A percentile compares a stretch with the other conserved stretches of the same genome.
phyloP scores from a whole-genome alignment of 2,888 invertebrate genomes.

The Drosophila emarginata region DNA sequence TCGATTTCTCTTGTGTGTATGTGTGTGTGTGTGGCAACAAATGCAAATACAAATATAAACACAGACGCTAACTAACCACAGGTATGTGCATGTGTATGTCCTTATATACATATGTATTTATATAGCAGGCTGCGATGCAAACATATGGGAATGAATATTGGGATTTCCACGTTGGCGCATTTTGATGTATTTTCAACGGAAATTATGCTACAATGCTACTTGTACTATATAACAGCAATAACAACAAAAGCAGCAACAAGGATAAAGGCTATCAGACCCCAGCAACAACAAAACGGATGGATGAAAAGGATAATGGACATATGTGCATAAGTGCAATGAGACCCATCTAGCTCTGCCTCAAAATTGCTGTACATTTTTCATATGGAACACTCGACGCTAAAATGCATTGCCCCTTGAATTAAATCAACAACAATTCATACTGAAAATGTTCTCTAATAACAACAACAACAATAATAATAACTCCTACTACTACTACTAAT shows the following conservation, averaged over 20 bases:
- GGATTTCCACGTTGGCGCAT: slow-evolving; percentile 58
- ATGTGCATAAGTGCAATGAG: slow-evolving; percentile 52
- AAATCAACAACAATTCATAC: slow-evolving; percentile 75
- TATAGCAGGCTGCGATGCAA: slow-evolving; percentile 37
- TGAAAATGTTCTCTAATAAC: slow-evolving; percentile 42
- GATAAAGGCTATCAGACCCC: slow-evolving; percentile 15
- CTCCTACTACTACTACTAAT: too few species aligned
- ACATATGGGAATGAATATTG: slow-evolving; percentile 42
- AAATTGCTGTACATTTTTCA: slow-evolving; percentile 69
- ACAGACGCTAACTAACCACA: slow-evolving; percentile 78
- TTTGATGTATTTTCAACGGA: slow-evolving; percentile 74
- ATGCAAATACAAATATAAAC: slow-evolving; percentile 76
- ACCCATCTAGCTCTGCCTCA: slow-evolving; percentile 40
- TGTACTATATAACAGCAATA: slow-evolving; percentile 34
- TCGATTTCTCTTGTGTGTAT: slow-evolving; percentile 10
- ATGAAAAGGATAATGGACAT: slow-evolving; percentile 53
- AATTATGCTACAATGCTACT: slow-evolving; percentile 72
- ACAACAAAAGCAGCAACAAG: slow-evolving; percentile 17
- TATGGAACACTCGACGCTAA: slow-evolving; percentile 64
- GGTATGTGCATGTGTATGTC: slow-evolving; percentile 32
- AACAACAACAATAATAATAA: slow-evolving; percentile 9
- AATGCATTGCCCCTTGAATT: slow-evolving; percentile 77
- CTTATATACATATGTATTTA: slow-evolving; percentile 16
- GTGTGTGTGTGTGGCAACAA: slow-evolving; percentile 47
- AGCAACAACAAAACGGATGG: slow-evolving; percentile 43